Evolutionary conservation across 1,140 invertebrate species (phyloP).

Genomic region (Megalonaias nervosa): DNA sequence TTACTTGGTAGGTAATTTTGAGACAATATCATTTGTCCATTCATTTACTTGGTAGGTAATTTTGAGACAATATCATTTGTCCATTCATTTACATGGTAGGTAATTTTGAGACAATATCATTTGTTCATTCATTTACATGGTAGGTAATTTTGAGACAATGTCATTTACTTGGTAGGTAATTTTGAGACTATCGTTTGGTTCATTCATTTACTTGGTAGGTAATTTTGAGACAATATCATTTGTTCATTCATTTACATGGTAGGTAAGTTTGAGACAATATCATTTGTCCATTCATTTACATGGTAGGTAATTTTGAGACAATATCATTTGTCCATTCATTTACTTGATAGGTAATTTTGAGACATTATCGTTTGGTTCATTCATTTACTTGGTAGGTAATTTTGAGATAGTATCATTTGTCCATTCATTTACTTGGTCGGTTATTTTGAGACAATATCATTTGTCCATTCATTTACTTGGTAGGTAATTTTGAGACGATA

Average conservation of each 20-base stretch:
- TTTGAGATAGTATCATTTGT: slow-evolving; percentile 81
- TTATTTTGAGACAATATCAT: neutral
- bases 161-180: too few species aligned
- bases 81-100: too few species aligned
- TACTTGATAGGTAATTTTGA: slow-evolving; percentile 55
- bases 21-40: too few species aligned
- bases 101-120: too few species aligned
- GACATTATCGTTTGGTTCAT: slow-evolving; percentile 92
- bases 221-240: slow-evolving; percentile 79
- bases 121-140: too few species aligned
- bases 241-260: slow-evolving; percentile 82
- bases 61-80: too few species aligned
- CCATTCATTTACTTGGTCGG: slow-evolving; percentile 81
- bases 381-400: slow-evolving; percentile 73
- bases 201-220: slow-evolving; percentile 79
- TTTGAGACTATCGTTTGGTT: slow-evolving; percentile 85
- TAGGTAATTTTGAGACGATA: too few species aligned
- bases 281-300: slow-evolving; percentile 88
- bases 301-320: slow-evolving; percentile 54
- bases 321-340: slow-evolving; percentile 92
- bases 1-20: too few species aligned
- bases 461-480: too few species aligned
- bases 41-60: too few species aligned
- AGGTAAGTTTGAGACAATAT: slow-evolving; percentile 71
- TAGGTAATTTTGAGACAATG: too few species aligned